phyloP scores from a whole-genome alignment of 2,113 vertebrate genomes.

The Tragelaphus strepsiceros region DNA sequence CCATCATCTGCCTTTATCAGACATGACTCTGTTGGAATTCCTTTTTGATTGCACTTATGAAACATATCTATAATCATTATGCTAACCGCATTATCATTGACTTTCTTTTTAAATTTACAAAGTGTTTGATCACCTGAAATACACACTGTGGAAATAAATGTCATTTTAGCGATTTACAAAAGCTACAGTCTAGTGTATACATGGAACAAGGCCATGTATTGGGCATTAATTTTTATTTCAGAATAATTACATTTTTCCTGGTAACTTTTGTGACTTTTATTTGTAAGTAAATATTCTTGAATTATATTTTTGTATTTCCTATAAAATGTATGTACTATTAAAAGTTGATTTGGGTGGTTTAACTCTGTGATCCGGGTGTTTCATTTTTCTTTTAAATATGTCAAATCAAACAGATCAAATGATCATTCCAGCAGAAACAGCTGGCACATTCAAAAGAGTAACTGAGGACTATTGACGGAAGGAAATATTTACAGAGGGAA shows the following conservation, averaged over 20 bases:
- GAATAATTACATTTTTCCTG: background rate
- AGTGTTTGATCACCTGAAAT: background rate
- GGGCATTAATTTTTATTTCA: conserved; percentile 43
- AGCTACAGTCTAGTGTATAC: background rate
- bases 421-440: background rate
- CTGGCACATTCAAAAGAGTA: background rate
- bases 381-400: background rate
- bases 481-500: background rate
- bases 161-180: background rate
- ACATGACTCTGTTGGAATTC: background rate
- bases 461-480: background rate
- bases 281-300: background rate
- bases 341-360: background rate
- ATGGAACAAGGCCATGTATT: background rate
- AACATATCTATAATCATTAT: background rate
- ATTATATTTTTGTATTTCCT: conserved; percentile 41
- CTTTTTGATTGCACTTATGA: background rate
- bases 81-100: background rate
- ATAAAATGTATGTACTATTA: background rate
- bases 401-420: background rate
- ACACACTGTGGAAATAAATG: background rate
- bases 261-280: background rate
- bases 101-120: background rate
- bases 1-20: background rate
- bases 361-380: background rate